A percentile compares a stretch with the other conserved stretches of the same genome.
phyloP scores from a whole-genome alignment of 1,140 invertebrate genomes.

The Leptinotarsa defecta region DNA sequence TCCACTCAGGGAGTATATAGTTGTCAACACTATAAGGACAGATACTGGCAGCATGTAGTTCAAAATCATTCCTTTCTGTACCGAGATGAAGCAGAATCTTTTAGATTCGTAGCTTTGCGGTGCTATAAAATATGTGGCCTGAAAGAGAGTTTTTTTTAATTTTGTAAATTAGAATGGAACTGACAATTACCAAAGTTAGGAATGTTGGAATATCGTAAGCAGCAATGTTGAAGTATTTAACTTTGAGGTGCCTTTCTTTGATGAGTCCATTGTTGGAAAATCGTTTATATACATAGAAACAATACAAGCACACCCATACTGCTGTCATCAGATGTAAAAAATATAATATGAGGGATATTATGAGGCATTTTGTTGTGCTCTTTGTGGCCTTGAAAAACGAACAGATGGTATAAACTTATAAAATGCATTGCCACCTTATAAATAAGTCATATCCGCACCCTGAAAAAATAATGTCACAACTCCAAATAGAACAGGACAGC shows the following conservation, averaged over 20 bases:
- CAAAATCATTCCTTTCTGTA: slow-evolving; percentile 72
- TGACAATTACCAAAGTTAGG: slow-evolving; percentile 59
- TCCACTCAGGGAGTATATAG: slow-evolving; percentile 55
- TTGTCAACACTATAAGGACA: slow-evolving; percentile 66
- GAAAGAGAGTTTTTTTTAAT: slow-evolving; percentile 45
- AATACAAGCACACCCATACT: slow-evolving; percentile 67
- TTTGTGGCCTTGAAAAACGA: slow-evolving; percentile 61
- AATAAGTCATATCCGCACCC: too few species aligned
- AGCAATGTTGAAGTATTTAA: slow-evolving; percentile 58
- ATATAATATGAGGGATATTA: slow-evolving; percentile 68
- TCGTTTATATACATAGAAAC: slow-evolving; percentile 56
- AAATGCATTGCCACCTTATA: too few species aligned
- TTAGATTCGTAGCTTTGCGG: slow-evolving; percentile 71
- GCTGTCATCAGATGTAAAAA: slow-evolving; percentile 70
- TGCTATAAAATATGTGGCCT: slow-evolving; percentile 66
- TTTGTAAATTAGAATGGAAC: neutral
- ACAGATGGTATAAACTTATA: too few species aligned
- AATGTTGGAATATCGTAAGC: slow-evolving; percentile 63
- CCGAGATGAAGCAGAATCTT: slow-evolving; percentile 74
- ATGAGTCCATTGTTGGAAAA: slow-evolving; percentile 40
- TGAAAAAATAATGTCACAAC: too few species aligned
- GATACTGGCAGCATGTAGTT: slow-evolving; percentile 73
- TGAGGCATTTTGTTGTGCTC: slow-evolving; percentile 63
- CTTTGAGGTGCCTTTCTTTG: slow-evolving; percentile 30
- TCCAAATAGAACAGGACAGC: too few species aligned